A percentile compares a stretch with the other conserved stretches of the same genome.
phyloP scores from a whole-genome alignment of 2,113 vertebrate species.

The Triplophysa dalaica region DNA sequence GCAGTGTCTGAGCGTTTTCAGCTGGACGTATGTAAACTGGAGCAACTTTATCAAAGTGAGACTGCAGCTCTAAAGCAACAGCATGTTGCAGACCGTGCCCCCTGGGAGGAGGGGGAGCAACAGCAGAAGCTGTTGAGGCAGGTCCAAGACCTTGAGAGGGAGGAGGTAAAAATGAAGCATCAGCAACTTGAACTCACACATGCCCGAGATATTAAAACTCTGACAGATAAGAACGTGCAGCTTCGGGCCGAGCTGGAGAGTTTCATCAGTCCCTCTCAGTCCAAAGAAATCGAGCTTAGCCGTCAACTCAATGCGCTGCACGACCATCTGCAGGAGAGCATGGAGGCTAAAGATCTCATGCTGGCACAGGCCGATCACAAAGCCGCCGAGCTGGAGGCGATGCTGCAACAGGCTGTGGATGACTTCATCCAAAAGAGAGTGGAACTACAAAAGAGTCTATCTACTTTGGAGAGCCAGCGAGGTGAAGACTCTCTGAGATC shows the following conservation, averaged over 20 bases:
- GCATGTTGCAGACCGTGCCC: constrained; percentile 70
- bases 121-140: constrained; percentile 67
- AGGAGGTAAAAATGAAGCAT: constrained; percentile 69
- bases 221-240: constrained; percentile 71
- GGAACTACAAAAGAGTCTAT: constrained; percentile 64
- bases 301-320: constrained; percentile 73
- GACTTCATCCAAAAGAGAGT: constrained; percentile 75
- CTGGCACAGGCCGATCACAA: constrained; percentile 62
- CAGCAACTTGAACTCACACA: constrained; percentile 73
- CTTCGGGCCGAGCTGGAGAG: constrained; percentile 75
- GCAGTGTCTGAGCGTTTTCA: constrained; percentile 73
- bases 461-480: constrained; percentile 67
- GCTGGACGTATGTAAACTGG: constrained; percentile 68
- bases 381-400: constrained; percentile 60
- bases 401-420: constrained; percentile 65
- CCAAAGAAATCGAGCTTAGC: constrained; percentile 71
- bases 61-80: constrained; percentile 70
- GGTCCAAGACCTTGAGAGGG: constrained; percentile 66
- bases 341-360: constrained; percentile 64
- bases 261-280: constrained; percentile 61
- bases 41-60: constrained; percentile 73
- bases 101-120: constrained; percentile 76
- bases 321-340: constrained; percentile 65
- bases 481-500: constrained; percentile 59
- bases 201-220: constrained; percentile 67